Conservation (phyloP, 1,140 invertebrate genomes). For the Brevipalpus yothersi region DNA sequence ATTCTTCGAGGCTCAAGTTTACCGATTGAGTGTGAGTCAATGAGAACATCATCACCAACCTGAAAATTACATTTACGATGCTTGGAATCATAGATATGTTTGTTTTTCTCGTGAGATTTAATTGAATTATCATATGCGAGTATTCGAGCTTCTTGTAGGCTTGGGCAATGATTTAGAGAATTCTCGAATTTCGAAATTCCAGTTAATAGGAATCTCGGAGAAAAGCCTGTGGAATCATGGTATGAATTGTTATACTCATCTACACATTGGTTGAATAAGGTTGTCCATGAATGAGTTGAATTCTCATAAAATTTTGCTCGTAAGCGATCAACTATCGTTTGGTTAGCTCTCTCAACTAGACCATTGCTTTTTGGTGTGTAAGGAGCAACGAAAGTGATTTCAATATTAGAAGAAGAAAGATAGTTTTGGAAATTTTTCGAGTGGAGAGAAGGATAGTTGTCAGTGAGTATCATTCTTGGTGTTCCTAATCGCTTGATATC, state of each 20-base stretch:
- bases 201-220: not conserved
- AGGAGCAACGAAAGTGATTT: slow-evolving; percentile 8
- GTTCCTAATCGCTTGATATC: not conserved
- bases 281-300: not conserved
- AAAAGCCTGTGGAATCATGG: not conserved
- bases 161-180: no score
- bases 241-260: not conserved
- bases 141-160: no score
- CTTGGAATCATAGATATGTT: no score
- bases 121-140: no score
- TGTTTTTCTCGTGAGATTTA: no score
- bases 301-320: not conserved
- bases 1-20: no score
- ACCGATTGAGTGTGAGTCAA: no score
- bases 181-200: no score
- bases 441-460: not conserved
- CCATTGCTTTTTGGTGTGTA: slow-evolving; percentile 12
- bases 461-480: not conserved
- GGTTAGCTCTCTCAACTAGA: slow-evolving; percentile 11
- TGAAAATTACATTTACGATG: no score
- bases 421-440: not conserved
- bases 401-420: slow-evolving; percentile 1
- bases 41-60: no score
- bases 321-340: not conserved
- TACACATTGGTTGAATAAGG: not conserved